Evolutionary conservation across 1,140 invertebrate genomes (phyloP).

Genomic region (Tetranychus urticae): DNA sequence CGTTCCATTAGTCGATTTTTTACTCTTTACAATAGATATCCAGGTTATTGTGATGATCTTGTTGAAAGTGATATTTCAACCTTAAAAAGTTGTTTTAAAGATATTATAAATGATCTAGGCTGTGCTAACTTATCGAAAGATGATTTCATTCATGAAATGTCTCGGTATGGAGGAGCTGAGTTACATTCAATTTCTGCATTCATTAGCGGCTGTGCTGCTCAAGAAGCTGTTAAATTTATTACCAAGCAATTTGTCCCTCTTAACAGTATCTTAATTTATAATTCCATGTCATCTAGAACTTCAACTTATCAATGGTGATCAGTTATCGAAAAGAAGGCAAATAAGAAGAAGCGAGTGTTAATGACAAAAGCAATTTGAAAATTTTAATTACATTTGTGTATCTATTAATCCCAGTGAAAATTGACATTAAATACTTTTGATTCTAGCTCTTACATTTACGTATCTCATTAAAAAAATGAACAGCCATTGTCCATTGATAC

Average conservation of each 20-base stretch:
- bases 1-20: slow-evolving; percentile 72
- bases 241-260: slow-evolving; percentile 89
- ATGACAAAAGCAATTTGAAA: too few species aligned
- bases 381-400: too few species aligned
- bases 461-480: too few species aligned
- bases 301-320: slow-evolving; percentile 30
- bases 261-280: slow-evolving; percentile 85
- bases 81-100: slow-evolving; percentile 35
- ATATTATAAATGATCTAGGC: slow-evolving; percentile 55
- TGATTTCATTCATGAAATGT: slow-evolving; percentile 85
- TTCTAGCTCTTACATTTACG: too few species aligned
- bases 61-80: slow-evolving; percentile 68
- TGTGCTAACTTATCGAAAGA: slow-evolving; percentile 49
- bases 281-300: slow-evolving; percentile 67
- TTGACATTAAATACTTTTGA: too few species aligned
- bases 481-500: too few species aligned
- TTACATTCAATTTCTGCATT: slow-evolving; percentile 85
- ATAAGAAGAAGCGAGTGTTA: too few species aligned
- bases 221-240: slow-evolving; percentile 91
- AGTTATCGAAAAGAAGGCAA: too few species aligned
- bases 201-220: slow-evolving; percentile 70
- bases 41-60: slow-evolving; percentile 62
- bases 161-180: slow-evolving; percentile 73
- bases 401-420: too few species aligned
- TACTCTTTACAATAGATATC: slow-evolving; percentile 62